A percentile compares a stretch with the other conserved stretches of the same genome.
Conservation (phyloP, 53 echinoderm and acorn worm species). For the Holothuria leucospilota region DNA sequence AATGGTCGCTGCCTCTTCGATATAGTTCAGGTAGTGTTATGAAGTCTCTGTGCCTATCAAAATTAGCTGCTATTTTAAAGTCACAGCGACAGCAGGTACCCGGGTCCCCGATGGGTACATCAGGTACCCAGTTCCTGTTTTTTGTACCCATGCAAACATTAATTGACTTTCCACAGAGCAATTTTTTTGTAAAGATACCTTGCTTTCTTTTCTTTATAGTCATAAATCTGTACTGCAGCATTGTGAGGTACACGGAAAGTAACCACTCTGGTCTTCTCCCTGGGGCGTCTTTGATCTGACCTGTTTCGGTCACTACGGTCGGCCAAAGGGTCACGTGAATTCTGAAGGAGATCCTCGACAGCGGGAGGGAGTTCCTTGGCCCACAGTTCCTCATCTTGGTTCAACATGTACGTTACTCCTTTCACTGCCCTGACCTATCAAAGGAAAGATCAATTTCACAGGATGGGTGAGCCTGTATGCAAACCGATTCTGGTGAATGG, state of each 20-base stretch:
- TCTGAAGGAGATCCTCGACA: conserved; percentile 86
- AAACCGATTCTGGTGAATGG: too few relatives aligned
- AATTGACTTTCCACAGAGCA: too few relatives aligned
- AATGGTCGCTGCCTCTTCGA: too few relatives aligned
- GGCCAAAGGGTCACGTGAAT: conserved; percentile 86
- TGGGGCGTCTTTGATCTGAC: conserved; percentile 40
- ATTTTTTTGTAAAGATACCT: conserved; percentile 62
- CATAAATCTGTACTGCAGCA: conserved; percentile 96
- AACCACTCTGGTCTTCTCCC: conserved; percentile 89
- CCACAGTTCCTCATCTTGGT: conserved; percentile 99
- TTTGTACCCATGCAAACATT: too few relatives aligned
- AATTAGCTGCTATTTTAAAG: not conserved
- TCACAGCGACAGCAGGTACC: not conserved
- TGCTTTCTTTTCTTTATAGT: conserved; percentile 99
- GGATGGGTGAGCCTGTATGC: too few relatives aligned
- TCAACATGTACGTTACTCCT: conserved; percentile 94
- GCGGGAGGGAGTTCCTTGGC: conserved; percentile 96
- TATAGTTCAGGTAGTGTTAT: too few relatives aligned
- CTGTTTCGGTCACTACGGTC: conserved; percentile 83
- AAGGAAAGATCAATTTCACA: not conserved
- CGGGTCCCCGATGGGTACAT: too few relatives aligned
- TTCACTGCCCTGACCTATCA: conserved; percentile 87
- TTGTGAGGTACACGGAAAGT: conserved; percentile 93
- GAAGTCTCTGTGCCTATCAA: too few relatives aligned
- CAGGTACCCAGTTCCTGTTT: too few relatives aligned